Percentiles rank a stretch among this genome's conserved stretches.
These are phyloP conservation scores for Egretta garzetta DNA, from an alignment of 2,113 vertebrate genomes.

Conservation along the genomic window DNA sequence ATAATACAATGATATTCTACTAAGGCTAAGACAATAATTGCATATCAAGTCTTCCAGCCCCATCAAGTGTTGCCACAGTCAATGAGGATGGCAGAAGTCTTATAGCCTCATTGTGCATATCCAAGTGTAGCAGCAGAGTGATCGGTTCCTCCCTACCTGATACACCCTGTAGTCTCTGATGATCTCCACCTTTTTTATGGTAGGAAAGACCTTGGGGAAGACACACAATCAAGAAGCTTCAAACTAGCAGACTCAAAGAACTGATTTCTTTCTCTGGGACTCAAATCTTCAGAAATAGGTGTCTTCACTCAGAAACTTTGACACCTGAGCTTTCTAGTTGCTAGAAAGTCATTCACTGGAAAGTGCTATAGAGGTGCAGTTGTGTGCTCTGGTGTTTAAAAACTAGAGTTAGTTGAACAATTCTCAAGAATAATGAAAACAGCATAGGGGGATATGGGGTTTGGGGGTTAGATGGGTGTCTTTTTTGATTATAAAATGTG, in stretches of 20 bases:
- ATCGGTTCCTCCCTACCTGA: neutral
- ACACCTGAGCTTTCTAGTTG: neutral
- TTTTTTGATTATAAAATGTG: neutral
- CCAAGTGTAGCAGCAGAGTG: neutral
- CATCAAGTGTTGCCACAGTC: neutral
- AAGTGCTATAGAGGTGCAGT: neutral
- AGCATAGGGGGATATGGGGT: neutral
- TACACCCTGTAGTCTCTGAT: neutral
- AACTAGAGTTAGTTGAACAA: neutral
- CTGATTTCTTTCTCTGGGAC: neutral
- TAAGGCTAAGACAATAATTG: neutral
- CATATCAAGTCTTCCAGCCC: neutral
- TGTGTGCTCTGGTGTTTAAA: neutral
- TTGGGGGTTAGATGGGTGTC: neutral
- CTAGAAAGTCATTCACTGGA: neutral
- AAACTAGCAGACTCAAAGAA: neutral
- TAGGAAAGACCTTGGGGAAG: neutral
- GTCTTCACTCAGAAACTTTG: neutral
- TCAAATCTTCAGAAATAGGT: neutral
- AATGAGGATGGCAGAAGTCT: neutral
- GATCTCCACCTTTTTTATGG: neutral
- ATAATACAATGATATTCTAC: neutral
- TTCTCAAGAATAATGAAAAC: neutral
- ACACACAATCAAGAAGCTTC: neutral
- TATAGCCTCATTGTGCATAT: neutral